Conservation (phyloP, 2,888 invertebrate genomes). For the Lasioglossum figueresi region DNA sequence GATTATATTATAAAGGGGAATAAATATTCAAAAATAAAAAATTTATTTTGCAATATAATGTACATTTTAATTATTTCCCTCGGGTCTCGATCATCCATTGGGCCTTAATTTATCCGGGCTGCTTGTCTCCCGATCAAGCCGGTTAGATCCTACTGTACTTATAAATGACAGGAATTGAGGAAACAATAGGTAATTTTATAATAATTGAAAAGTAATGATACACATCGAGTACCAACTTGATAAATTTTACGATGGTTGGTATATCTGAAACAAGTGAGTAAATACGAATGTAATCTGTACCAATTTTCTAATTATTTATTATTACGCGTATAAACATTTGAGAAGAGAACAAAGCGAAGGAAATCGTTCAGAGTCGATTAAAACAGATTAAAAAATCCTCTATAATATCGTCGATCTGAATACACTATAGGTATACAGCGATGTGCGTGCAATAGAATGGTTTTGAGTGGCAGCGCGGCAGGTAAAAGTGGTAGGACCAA, state of each 20-base stretch:
- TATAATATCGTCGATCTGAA: conserved; percentile 27
- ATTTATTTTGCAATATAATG: too few relatives aligned
- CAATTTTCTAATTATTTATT: not conserved
- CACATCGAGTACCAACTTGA: not conserved
- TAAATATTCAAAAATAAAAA: too few relatives aligned
- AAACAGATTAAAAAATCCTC: not conserved
- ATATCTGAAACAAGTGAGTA: not conserved
- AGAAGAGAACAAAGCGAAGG: not conserved
- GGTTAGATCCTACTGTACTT: too few relatives aligned
- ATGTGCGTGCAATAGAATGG: not conserved
- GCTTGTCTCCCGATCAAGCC: too few relatives aligned
- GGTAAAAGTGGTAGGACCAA: conserved; percentile 12
- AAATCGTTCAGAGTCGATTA: not conserved
- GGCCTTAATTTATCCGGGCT: too few relatives aligned
- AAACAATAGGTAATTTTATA: not conserved
- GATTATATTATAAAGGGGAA: too few relatives aligned
- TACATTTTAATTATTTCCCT: too few relatives aligned
- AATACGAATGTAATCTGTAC: not conserved
- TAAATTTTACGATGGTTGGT: not conserved
- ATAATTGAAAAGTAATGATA: not conserved
- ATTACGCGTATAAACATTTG: not conserved
- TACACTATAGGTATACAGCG: not conserved
- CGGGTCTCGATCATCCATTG: too few relatives aligned
- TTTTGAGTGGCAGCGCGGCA: conserved; percentile 21
- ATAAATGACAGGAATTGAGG: too few relatives aligned